Evolutionary conservation across 2,888 invertebrate genomes (phyloP).

Genomic region (Drosophila anomalipes): DNA sequence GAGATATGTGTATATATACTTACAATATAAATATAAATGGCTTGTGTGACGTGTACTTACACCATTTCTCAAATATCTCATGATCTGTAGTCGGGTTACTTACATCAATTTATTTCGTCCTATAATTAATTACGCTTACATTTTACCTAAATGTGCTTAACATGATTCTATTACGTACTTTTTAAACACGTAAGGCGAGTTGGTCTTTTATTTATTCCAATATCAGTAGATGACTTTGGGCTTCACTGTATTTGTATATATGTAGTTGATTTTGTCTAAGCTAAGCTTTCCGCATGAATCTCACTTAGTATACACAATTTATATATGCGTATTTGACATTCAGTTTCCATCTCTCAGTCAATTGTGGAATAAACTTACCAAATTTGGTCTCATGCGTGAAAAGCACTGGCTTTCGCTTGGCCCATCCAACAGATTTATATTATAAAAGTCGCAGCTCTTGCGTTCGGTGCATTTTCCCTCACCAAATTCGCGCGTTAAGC

Average conservation of each 20-base stretch:
- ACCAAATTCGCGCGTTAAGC: conserved; percentile 43
- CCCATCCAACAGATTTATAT: conserved; percentile 30
- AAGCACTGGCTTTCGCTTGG: conserved; percentile 30
- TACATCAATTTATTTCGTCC: no score
- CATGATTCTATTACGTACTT: neutral
- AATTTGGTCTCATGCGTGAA: conserved; percentile 51
- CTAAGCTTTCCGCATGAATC: neutral
- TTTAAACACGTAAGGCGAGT: neutral
- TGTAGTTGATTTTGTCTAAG: neutral
- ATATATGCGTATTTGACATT: neutral
- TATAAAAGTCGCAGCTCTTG: conserved; percentile 41
- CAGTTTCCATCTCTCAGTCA: neutral
- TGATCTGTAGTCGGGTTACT: neutral
- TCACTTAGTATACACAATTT: neutral
- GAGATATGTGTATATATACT: neutral
- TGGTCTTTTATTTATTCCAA: neutral
- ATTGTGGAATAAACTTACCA: conserved; percentile 46
- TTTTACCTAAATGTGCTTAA: no score
- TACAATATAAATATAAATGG: neutral
- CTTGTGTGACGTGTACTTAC: neutral
- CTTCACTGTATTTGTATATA: no score
- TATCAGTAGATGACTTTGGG: neutral
- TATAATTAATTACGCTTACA: no score
- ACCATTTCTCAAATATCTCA: neutral
- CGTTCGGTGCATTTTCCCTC: conserved; percentile 47